Percentiles rank a stretch among this genome's conserved stretches.
Conservation (phyloP, 1,140 invertebrate species). For the Helicoverpa zea region DNA sequence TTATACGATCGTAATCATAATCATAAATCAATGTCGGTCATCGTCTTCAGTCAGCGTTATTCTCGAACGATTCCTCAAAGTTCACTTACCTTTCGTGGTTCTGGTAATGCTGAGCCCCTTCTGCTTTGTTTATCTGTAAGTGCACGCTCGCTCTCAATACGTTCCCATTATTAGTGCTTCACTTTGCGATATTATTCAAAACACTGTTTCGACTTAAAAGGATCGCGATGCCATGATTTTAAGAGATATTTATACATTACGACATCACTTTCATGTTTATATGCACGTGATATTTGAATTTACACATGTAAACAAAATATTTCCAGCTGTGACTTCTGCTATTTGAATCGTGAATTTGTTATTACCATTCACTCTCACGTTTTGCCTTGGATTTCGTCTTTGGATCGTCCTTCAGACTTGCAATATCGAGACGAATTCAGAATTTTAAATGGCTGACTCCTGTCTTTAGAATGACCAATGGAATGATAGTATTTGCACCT, state of each 20-base stretch:
- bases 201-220: slow-evolving; percentile 31
- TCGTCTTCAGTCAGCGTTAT: slow-evolving; percentile 35
- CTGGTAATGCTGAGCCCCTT: slow-evolving; percentile 43
- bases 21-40: slow-evolving; percentile 32
- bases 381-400: not conserved
- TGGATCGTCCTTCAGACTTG: slow-evolving; percentile 8
- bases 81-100: slow-evolving; percentile 53
- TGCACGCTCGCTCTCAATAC: slow-evolving; percentile 61
- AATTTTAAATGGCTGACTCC: not conserved
- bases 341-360: slow-evolving; percentile 38
- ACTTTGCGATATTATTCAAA: slow-evolving; percentile 53
- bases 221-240: slow-evolving; percentile 1
- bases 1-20: not conserved
- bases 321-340: slow-evolving; percentile 37
- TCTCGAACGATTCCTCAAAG: slow-evolving; percentile 37
- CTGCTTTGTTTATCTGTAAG: slow-evolving; percentile 59
- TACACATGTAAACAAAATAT: slow-evolving; percentile 30
- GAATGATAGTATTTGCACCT: not conserved
- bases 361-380: slow-evolving; percentile 21
- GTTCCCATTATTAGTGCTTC: slow-evolving; percentile 54
- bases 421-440: not conserved
- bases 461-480: not conserved
- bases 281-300: slow-evolving; percentile 27
- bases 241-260: slow-evolving; percentile 28
- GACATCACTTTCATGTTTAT: slow-evolving; percentile 30